Evolutionary conservation across 1,140 invertebrate species (phyloP).

Genomic region (Sminthurinus signatus): DNA sequence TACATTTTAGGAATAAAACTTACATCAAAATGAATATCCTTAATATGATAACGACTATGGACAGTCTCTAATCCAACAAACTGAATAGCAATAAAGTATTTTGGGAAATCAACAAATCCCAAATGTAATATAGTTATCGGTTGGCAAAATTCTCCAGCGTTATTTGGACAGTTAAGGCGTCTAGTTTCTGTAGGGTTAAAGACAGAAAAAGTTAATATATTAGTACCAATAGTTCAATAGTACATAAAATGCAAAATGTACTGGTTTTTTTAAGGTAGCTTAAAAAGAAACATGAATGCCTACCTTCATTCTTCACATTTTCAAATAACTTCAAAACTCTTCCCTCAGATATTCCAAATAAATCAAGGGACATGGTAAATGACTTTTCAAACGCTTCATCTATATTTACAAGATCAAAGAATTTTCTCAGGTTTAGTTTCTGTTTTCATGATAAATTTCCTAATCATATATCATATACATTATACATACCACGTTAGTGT

Average conservation of each 20-base stretch:
- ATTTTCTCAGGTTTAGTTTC: too few species aligned
- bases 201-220: too few species aligned
- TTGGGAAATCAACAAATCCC: conserved; percentile 78
- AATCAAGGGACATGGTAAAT: conserved; percentile 51
- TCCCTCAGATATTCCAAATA: conserved; percentile 30
- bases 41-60: conserved; percentile 74
- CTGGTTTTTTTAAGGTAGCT: too few species aligned
- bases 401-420: too few species aligned
- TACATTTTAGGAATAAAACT: conserved; percentile 52
- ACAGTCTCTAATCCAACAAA: conserved; percentile 79
- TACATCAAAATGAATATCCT: conserved; percentile 81
- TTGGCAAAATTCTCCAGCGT: conserved; percentile 64
- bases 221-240: too few species aligned
- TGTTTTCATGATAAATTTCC: too few species aligned
- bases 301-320: too few species aligned
- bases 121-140: conserved; percentile 83
- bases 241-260: too few species aligned
- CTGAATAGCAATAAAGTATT: conserved; percentile 75
- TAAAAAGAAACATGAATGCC: too few species aligned
- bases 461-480: too few species aligned
- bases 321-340: conserved; percentile 29
- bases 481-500: too few species aligned
- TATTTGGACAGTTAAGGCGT: conserved; percentile 66
- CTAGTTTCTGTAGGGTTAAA: conserved; percentile 48
- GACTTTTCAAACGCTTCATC: conserved; percentile 81